phyloP scores from a whole-genome alignment of 1,140 invertebrate genomes.

The Holcopasites calliopsidis region DNA sequence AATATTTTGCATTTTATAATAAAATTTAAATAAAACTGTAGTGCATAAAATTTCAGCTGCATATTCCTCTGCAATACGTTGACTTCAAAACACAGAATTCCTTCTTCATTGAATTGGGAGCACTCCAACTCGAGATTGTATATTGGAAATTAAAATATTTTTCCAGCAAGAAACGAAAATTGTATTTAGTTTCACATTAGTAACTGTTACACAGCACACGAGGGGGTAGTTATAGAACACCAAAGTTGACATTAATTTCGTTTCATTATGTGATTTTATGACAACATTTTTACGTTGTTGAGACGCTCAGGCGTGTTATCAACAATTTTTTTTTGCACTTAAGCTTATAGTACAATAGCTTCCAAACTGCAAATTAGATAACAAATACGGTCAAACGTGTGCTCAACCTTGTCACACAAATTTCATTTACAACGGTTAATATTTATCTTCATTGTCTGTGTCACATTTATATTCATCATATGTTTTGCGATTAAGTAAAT shows the following conservation, averaged over 20 bases:
- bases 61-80: too few relatives aligned
- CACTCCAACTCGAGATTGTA: too few relatives aligned
- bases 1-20: constrained; percentile 26
- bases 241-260: constrained; percentile 15
- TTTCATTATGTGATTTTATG: constrained; percentile 22
- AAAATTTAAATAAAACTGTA: not conserved
- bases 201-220: not conserved
- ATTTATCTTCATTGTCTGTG: constrained; percentile 32
- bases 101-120: constrained; percentile 22
- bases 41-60: not conserved
- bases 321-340: constrained; percentile 34
- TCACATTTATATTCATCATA: constrained; percentile 43
- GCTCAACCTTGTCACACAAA: constrained; percentile 31
- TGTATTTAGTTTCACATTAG: not conserved
- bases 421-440: constrained; percentile 43
- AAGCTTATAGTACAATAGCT: constrained; percentile 41
- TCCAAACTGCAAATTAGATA: constrained; percentile 40
- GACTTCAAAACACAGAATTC: too few relatives aligned
- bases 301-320: constrained; percentile 17
- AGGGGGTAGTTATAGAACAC: constrained; percentile 10
- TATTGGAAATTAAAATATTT: constrained; percentile 16
- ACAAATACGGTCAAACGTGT: constrained; percentile 30
- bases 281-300: constrained; percentile 14
- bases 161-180: not conserved
- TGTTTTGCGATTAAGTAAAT: constrained; percentile 42